phyloP scores from a whole-genome alignment of 1,140 invertebrate species.

The Colletes latitarsis region DNA sequence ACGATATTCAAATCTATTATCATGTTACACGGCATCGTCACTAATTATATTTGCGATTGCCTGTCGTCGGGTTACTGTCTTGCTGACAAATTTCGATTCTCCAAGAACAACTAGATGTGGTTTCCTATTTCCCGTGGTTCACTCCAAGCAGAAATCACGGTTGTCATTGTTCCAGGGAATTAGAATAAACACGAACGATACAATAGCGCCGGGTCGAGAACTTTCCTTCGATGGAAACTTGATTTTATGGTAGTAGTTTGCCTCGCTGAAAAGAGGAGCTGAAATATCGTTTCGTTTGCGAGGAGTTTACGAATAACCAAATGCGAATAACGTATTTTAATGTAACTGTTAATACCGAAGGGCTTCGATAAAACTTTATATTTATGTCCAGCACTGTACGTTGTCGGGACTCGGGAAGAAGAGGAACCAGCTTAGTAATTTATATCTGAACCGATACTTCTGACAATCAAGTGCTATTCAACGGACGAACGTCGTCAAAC shows the following conservation, averaged over 20 bases:
- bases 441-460: conserved; percentile 24
- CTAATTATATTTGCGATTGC: too few species aligned
- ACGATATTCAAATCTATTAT: too few species aligned
- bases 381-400: too few species aligned
- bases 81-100: too few species aligned
- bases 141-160: background rate
- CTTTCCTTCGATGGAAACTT: background rate
- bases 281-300: background rate
- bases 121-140: background rate
- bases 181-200: background rate
- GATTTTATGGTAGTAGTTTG: background rate
- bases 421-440: conserved; percentile 60
- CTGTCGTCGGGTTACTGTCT: too few species aligned
- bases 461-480: conserved; percentile 73
- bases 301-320: too few species aligned
- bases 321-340: too few species aligned
- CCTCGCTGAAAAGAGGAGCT: background rate
- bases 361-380: too few species aligned
- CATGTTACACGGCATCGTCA: too few species aligned
- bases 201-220: background rate
- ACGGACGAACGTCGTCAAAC: conserved; percentile 38
- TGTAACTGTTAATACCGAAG: too few species aligned
- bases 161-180: background rate
- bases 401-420: background rate
- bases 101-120: too few species aligned